Evolutionary conservation across 2,888 invertebrate species (phyloP), one percentile per base, ranked within the genome.

Genomic region (Thereva unica): DNA sequence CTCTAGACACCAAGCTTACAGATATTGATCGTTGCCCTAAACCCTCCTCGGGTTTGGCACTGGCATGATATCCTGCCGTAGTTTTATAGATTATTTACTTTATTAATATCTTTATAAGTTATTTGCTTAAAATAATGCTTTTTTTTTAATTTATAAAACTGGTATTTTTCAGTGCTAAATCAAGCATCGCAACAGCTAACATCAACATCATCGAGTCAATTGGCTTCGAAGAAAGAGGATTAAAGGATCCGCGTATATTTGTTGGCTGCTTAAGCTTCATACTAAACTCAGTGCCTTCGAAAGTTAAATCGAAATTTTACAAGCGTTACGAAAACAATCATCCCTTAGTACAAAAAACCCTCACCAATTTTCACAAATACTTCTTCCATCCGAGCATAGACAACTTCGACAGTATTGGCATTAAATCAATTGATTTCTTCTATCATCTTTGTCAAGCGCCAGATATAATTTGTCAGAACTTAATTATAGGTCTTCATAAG

Each of bases 121-220:
- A 23, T 35, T 6, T 52, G 23, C n/a, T 6, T 35, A 5, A 12
- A 49, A 49, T 49, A 9, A 49, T 10, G 10, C 2, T 12, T 7
- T n/a, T 45, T 41, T 54, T 50, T 55, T 1, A 23, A 23, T 23
- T 23, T 23, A 23, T 23, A 23, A 23, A 23, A 23, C 23, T 23
- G 23, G 23, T 23, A 23, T 63, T 83, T 54, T 77, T 81, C 8
- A 84, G 84, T 73, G 83, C 84, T 0, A 87, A 88, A 68, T 83
- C 86, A 0, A 84, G 84, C 0, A 84, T 89, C 37, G 83, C 86
- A 0, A 81, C 84, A 5, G 86, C 86, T 35, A 95, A 95, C 79
- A 83, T 92, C 3, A 86, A 88, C 71, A 84, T 91, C 4, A 85
- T 95, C 53, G 85, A 91, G 68, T 84, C 85, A 9, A 85, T 92